phyloP scores from a whole-genome alignment of 2,888 invertebrate species.

The Macrosoma leucophasiata region DNA sequence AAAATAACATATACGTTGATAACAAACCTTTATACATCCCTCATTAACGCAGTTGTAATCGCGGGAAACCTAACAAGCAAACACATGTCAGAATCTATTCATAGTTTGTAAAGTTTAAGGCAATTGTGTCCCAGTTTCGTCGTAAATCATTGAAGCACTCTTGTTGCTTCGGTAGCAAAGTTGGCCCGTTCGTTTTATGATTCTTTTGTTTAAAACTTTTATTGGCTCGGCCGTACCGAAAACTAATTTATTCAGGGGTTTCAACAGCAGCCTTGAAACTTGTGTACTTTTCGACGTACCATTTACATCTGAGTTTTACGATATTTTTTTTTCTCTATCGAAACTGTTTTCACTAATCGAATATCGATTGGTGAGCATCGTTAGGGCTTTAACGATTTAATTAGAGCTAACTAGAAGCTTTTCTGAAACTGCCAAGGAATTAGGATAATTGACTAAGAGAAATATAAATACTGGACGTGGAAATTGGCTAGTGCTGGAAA shows the following conservation, averaged over 20 bases:
- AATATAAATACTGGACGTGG: too few species aligned
- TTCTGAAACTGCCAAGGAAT: too few species aligned
- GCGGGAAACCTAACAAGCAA: slow-evolving; percentile 27
- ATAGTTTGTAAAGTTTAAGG: slow-evolving; percentile 59
- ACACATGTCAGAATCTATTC: slow-evolving; percentile 63
- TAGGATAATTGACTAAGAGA: too few species aligned
- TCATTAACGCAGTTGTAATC: too few species aligned
- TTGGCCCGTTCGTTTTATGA: slow-evolving; percentile 67
- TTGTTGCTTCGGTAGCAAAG: slow-evolving; percentile 67
- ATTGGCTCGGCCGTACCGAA: slow-evolving; percentile 65
- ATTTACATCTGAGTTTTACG: slow-evolving; percentile 51
- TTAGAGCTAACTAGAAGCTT: too few species aligned
- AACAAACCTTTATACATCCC: too few species aligned
- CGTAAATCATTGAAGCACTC: slow-evolving; percentile 67
- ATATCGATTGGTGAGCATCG: slow-evolving; percentile 27
- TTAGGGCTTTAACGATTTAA: too few species aligned
- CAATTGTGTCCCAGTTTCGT: slow-evolving; percentile 59
- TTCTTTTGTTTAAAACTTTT: slow-evolving; percentile 75
- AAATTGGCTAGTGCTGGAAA: too few species aligned
- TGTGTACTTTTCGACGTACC: slow-evolving; percentile 47
- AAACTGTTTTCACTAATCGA: slow-evolving; percentile 29
- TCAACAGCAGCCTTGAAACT: slow-evolving; percentile 57
- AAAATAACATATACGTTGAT: too few species aligned
- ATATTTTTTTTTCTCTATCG: slow-evolving; percentile 41
- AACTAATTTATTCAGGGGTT: slow-evolving; percentile 73